Evolutionary conservation across 2,797 vertebrate genomes (phyloP).

Genomic region (Coregonus sp.): DNA sequence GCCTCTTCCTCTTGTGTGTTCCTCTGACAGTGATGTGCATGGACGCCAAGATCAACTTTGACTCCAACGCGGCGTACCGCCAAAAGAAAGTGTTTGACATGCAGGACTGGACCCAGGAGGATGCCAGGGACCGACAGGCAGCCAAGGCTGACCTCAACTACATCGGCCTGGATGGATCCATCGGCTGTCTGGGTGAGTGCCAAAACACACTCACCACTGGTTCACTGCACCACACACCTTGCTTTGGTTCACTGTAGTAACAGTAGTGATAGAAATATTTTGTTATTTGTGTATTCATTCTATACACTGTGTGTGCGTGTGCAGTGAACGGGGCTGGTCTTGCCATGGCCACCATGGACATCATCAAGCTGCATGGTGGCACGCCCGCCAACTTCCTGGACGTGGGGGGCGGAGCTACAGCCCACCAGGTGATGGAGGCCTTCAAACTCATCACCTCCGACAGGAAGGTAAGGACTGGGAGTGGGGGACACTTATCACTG

Average conservation of each 20-base stretch:
- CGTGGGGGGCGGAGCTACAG: slow-evolving; percentile 95
- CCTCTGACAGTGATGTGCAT: slow-evolving; percentile 89
- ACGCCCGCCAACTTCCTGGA: slow-evolving; percentile 98
- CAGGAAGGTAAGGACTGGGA: slow-evolving; percentile 83
- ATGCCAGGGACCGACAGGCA: slow-evolving; percentile 86
- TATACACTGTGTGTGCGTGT: slow-evolving; percentile 1
- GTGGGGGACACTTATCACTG: background rate
- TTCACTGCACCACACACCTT: background rate
- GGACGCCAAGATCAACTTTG: slow-evolving; percentile 99
- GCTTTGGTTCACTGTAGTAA: background rate
- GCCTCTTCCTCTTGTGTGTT: background rate
- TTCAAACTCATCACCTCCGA: slow-evolving; percentile 99
- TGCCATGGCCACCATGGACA: slow-evolving; percentile 99
- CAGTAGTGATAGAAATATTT: background rate
- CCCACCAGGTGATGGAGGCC: slow-evolving; percentile 95
- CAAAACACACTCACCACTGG: background rate
- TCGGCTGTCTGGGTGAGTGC: slow-evolving; percentile 90
- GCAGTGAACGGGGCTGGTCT: slow-evolving; percentile 96
- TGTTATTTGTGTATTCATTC: background rate
- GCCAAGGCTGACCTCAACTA: slow-evolving; percentile 94
- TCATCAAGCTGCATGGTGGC: slow-evolving; percentile 97
- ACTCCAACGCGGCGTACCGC: slow-evolving; percentile 92
- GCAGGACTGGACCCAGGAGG: slow-evolving; percentile 95
- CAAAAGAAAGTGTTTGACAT: slow-evolving; percentile 92
- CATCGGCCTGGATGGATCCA: slow-evolving; percentile 94